A percentile compares a stretch with the other conserved stretches of the same genome.
Evolutionary conservation across 35 echinoderm and acorn worm species (phyloP).

Genomic region (Heliocidaris tuberculata): DNA sequence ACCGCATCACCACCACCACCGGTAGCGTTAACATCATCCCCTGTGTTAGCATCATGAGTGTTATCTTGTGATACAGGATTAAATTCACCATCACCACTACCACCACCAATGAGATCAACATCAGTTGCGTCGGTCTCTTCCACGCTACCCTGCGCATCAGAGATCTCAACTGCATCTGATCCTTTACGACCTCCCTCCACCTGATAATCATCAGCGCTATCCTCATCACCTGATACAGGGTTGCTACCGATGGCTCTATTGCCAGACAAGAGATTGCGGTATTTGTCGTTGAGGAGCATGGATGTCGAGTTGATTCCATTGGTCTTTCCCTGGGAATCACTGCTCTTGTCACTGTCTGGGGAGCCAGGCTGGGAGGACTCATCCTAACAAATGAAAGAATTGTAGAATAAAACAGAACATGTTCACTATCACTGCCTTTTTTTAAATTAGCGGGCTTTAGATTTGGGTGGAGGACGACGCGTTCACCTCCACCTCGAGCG

Average conservation of each 20-base stretch:
- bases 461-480: too few species aligned
- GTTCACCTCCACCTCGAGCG: too few species aligned
- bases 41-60: slow-evolving; percentile 23
- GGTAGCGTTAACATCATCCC: not conserved
- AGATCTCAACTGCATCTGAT: not conserved
- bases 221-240: slow-evolving; percentile 41
- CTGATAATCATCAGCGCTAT: not conserved
- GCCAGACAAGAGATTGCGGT: slow-evolving; percentile 50
- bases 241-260: slow-evolving; percentile 29
- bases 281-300: slow-evolving; percentile 66
- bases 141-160: not conserved
- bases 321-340: slow-evolving; percentile 51
- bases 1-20: not conserved
- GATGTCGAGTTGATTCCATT: slow-evolving; percentile 49
- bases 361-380: slow-evolving; percentile 34
- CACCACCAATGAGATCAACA: not conserved
- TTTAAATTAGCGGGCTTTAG: too few species aligned
- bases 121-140: not conserved
- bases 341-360: slow-evolving; percentile 36
- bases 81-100: not conserved
- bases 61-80: slow-evolving; percentile 12
- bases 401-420: not conserved
- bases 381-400: not conserved
- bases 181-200: slow-evolving; percentile 7
- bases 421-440: too few species aligned